Evolutionary conservation across 92 coral and sea anemone species (phyloP), one percentile per base, ranked within the genome.

Genomic region (Diadumene lineata): DNA sequence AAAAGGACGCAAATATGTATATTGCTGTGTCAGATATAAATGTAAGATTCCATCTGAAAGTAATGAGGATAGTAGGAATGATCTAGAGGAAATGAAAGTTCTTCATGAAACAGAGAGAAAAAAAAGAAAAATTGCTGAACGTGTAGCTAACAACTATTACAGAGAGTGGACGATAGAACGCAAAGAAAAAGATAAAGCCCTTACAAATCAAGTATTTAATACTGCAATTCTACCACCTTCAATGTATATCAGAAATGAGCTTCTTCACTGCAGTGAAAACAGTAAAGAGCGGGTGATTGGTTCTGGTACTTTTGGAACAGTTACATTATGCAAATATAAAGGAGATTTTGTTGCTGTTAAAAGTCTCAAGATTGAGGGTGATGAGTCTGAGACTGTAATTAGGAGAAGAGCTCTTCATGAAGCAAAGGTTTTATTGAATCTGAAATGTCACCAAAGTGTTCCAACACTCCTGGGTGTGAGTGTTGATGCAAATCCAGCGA

Each of bases 301-400:
- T 7, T 24, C 74, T 3, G 74, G 74, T 69, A 32, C 31, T 1
- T 69, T 69, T 69, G 74, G 77, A 55, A 55, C 66, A 16, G 77
- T 72, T 31, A 53, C 21, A 56, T 66, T 53, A 1, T 58, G 66
- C 23, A 29, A 56, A 26, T 72, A 72, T 13, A 70, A 70, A 19
- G 76, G 44, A 0, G 33, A 28, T 55, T 25, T 1, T 70, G 76
- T 70, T 7, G 76, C 76, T 44, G 76, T 69, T 28, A 70, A 70
- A 28, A 6, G 50, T 43, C 55, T 70, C 6, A 70, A 72, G n/a
- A 19, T 50, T 26, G 73, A 68, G 24, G 73, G 27, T 9, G 26
- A 4, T n/a, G n/a, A n/a, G 25, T 43, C 46, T 11, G 10, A 16
- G 18, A 68, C 18, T 43, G 56, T 30, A n/a, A 67, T 43, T 25